A percentile compares a stretch with the other conserved stretches of the same genome.
phyloP scores from a whole-genome alignment of 2,113 vertebrate species.

The Myrmecobius fasciatus region DNA sequence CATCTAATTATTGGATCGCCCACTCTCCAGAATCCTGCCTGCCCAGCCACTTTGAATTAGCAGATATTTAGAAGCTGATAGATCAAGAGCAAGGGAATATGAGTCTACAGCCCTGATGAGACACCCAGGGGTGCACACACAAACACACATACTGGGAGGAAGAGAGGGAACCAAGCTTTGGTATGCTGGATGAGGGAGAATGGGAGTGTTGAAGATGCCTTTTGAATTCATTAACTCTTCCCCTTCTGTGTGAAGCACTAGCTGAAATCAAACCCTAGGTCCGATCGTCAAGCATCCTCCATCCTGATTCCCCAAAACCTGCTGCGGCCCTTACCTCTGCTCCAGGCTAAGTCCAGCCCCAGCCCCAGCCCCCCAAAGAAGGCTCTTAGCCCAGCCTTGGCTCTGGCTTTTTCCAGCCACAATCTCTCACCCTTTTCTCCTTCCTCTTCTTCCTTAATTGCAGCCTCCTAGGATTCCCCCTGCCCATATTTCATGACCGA shows the following conservation, averaged over 20 bases:
- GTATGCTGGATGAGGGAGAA: neutral
- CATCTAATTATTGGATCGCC: neutral
- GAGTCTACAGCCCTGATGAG: neutral
- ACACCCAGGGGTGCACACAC: constrained; percentile 2
- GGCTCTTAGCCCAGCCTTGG: neutral
- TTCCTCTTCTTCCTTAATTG: neutral
- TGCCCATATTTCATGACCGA: constrained; percentile 73
- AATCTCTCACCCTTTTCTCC: neutral
- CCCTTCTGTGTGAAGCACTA: constrained; percentile 7
- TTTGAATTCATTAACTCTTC: constrained; percentile 10
- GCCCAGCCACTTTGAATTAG: neutral
- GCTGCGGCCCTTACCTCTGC: neutral
- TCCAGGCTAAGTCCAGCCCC: neutral
- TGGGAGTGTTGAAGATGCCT: neutral
- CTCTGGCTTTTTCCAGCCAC: neutral
- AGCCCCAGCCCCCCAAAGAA: neutral
- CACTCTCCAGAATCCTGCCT: neutral
- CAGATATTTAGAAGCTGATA: neutral
- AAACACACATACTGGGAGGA: neutral
- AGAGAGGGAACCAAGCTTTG: neutral
- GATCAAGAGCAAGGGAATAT: neutral
- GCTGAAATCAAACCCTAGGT: neutral
- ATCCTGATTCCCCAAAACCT: neutral
- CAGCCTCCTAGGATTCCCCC: neutral
- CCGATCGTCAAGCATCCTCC: neutral